Evolutionary conservation across 1,140 invertebrate genomes (phyloP).

Genomic region (Trichogramma pretiosum): DNA sequence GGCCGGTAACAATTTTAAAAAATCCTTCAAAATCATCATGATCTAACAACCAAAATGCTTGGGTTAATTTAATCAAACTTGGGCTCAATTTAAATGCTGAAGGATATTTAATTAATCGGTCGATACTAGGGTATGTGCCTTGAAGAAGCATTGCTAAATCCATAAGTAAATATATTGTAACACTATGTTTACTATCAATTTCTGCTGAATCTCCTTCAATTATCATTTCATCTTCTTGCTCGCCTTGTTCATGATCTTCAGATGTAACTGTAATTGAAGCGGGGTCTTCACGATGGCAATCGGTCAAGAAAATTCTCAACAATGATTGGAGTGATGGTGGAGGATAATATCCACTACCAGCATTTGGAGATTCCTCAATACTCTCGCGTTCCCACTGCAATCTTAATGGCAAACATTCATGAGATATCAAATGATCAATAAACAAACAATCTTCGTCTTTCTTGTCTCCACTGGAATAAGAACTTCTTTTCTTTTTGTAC

Average conservation of each 20-base stretch:
- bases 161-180: conserved; percentile 71
- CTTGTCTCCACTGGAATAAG: conserved; percentile 4
- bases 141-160: conserved; percentile 63
- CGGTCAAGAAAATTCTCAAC: conserved; percentile 62
- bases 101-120: conserved; percentile 64
- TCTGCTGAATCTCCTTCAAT: conserved; percentile 23
- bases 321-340: conserved; percentile 70
- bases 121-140: conserved; percentile 45
- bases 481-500: conserved; percentile 30
- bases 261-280: conserved; percentile 22
- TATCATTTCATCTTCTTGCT: conserved; percentile 20
- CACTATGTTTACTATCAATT: conserved; percentile 61
- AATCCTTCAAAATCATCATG: conserved; percentile 60
- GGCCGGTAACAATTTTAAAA: conserved; percentile 36
- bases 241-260: too few species aligned
- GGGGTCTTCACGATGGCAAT: conserved; percentile 27
- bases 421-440: conserved; percentile 53
- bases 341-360: conserved; percentile 57
- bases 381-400: conserved; percentile 59
- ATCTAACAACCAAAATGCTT: conserved; percentile 80
- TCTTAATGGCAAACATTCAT: conserved; percentile 39
- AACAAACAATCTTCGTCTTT: conserved; percentile 32
- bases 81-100: conserved; percentile 63
- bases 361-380: conserved; percentile 1
- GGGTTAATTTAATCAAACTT: conserved; percentile 63